phyloP scores from a whole-genome alignment of 2,113 vertebrate genomes.

The Phyllostomus hastatus region DNA sequence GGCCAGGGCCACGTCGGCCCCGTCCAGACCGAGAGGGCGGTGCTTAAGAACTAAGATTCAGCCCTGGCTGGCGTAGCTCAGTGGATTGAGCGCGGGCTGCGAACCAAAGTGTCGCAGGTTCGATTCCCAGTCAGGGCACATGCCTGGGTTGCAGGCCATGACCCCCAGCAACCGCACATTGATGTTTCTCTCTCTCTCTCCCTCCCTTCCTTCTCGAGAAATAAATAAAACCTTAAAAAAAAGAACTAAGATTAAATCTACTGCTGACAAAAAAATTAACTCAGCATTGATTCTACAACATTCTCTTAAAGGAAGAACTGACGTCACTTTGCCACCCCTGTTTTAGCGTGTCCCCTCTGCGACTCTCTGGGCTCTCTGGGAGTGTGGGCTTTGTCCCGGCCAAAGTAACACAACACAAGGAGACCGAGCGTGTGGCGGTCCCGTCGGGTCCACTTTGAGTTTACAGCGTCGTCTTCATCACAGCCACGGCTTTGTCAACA shows the following conservation, averaged over 20 bases:
- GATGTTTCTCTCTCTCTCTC: too few relatives aligned
- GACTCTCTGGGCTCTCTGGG: neutral
- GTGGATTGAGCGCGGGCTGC: too few relatives aligned
- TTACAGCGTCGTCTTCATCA: neutral
- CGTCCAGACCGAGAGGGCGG: neutral
- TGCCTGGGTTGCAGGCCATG: too few relatives aligned
- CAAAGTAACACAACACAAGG: too few relatives aligned
- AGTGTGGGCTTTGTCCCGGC: neutral
- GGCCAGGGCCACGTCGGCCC: too few relatives aligned
- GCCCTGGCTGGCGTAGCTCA: too few relatives aligned
- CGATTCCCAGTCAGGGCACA: too few relatives aligned
- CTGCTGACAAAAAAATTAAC: neutral
- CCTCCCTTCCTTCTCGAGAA: too few relatives aligned
- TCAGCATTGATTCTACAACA: neutral
- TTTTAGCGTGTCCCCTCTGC: neutral
- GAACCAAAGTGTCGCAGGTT: too few relatives aligned
- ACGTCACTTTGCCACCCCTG: neutral
- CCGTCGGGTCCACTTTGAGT: neutral
- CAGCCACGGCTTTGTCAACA: constrained; percentile 15
- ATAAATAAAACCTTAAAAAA: too few relatives aligned
- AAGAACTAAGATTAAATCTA: neutral
- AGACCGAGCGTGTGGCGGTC: neutral
- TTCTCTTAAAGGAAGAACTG: neutral
- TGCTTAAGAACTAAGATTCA: neutral
- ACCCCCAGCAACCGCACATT: too few relatives aligned